Conservation (phyloP, 1,140 invertebrate species). For the Ditylenchus dipsaci region DNA sequence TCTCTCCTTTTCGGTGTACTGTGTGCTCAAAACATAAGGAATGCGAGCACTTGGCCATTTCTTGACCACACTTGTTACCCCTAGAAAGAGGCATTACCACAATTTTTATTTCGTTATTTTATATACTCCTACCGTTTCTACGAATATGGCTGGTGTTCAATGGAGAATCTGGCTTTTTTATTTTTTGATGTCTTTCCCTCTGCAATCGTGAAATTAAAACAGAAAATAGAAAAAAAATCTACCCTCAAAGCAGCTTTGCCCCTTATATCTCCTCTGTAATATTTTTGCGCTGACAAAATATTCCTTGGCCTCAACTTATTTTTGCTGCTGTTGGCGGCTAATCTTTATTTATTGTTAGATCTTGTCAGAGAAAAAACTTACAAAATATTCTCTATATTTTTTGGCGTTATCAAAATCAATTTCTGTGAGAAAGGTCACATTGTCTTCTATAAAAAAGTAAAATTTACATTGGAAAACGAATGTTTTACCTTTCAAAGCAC, state of each 20-base stretch:
- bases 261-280: constrained; percentile 45
- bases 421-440: constrained; percentile 41
- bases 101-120: too few relatives aligned
- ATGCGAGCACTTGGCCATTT: constrained; percentile 56
- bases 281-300: constrained; percentile 31
- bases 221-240: constrained; percentile 7
- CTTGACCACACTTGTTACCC: constrained; percentile 41
- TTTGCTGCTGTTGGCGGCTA: not conserved
- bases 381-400: constrained; percentile 35
- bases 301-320: constrained; percentile 8
- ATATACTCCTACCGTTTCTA: not conserved
- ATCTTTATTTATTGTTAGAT: not conserved
- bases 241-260: constrained; percentile 49
- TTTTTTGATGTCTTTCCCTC: constrained; percentile 5
- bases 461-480: not conserved
- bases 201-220: not conserved
- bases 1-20: constrained; percentile 54
- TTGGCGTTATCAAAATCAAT: constrained; percentile 51
- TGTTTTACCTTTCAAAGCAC: not conserved
- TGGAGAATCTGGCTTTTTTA: not conserved
- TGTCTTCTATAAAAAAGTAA: constrained; percentile 18
- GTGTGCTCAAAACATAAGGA: constrained; percentile 52
- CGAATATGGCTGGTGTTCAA: not conserved
- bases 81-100: not conserved
- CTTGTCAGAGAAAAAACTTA: constrained; percentile 6